Percentiles rank a stretch among this genome's conserved stretches.
Conservation (phyloP, 2,888 invertebrate genomes). For the Electrophaes corylata region DNA sequence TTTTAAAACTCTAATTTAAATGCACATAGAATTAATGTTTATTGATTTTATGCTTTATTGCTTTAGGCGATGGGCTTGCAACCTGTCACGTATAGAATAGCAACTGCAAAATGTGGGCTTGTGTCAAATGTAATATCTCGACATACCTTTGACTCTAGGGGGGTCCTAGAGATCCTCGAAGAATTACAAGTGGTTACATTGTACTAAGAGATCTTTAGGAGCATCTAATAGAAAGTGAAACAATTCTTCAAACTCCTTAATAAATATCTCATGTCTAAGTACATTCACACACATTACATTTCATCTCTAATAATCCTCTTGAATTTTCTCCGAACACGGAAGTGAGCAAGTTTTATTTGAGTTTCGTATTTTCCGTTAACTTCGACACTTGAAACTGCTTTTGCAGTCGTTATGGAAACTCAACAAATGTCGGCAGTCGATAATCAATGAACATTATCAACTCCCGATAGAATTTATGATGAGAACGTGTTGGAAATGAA, state of each 20-base stretch:
- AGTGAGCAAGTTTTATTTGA: conserved; percentile 43
- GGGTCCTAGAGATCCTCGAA: too few species aligned
- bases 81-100: too few species aligned
- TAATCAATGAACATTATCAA: conserved; percentile 43
- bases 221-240: not conserved
- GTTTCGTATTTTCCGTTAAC: conserved; percentile 36
- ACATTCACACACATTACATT: conserved; percentile 17
- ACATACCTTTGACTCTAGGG: too few species aligned
- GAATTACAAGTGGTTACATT: too few species aligned
- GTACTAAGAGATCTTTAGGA: too few species aligned
- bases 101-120: too few species aligned
- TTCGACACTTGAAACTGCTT: conserved; percentile 23
- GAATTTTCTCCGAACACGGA: conserved; percentile 29
- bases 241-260: not conserved
- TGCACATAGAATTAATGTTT: too few species aligned
- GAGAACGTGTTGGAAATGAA: conserved; percentile 18
- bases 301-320: conserved; percentile 21
- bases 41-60: too few species aligned
- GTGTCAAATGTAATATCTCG: too few species aligned
- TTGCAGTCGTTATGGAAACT: conserved; percentile 41
- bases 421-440: conserved; percentile 39
- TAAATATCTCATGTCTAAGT: not conserved
- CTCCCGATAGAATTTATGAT: conserved; percentile 20
- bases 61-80: too few species aligned
- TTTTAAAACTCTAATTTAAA: too few species aligned